Evolutionary conservation across 2,113 vertebrate genomes (phyloP).

Genomic region (Microcebus jonahi): DNA sequence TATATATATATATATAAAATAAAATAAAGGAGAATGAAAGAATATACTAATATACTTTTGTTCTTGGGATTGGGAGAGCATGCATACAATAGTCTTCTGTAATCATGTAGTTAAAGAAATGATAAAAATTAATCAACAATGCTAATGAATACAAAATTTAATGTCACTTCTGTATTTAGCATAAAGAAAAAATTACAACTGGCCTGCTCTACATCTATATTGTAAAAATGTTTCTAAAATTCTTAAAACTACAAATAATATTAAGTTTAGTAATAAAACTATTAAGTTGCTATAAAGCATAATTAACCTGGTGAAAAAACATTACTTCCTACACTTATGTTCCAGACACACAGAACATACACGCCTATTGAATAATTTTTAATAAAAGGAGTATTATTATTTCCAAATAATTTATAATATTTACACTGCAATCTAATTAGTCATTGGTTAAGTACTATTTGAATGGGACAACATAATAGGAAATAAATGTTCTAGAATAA

Average conservation of each 20-base stretch:
- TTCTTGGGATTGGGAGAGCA: background rate
- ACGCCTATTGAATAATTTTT: background rate
- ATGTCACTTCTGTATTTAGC: background rate
- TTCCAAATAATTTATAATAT: background rate
- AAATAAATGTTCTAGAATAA: background rate
- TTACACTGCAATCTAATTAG: background rate
- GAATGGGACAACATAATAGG: background rate
- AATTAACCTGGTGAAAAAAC: background rate
- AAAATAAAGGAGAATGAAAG: background rate
- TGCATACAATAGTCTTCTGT: background rate
- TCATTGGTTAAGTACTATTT: background rate
- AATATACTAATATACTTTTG: background rate
- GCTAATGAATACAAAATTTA: constrained; percentile 14
- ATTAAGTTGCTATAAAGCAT: background rate
- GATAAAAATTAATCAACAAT: constrained; percentile 10
- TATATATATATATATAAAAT: no score
- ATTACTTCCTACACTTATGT: background rate
- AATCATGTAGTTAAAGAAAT: background rate
- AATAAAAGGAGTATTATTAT: background rate
- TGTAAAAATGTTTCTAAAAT: background rate
- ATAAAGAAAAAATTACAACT: constrained; percentile 5
- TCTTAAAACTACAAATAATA: constrained; percentile 8
- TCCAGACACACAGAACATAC: background rate
- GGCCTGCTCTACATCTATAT: background rate
- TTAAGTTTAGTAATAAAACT: background rate